Evolutionary conservation across 2,888 invertebrate genomes (phyloP), one percentile per base, ranked within the genome.

Genomic region (Malthinus seriepunctatus): DNA sequence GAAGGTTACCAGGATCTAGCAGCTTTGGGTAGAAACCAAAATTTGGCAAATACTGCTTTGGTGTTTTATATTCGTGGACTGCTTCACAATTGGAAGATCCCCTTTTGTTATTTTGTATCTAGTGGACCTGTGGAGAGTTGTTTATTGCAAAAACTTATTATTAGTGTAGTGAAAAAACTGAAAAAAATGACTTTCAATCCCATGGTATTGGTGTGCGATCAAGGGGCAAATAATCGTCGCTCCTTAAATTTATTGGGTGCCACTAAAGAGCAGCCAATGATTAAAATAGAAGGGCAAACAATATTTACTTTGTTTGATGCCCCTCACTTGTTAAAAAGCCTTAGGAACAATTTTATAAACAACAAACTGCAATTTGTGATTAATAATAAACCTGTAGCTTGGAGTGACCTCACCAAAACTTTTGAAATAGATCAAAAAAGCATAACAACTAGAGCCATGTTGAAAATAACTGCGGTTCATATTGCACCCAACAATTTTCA

Each of bases 81-180:
- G 9, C 51, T 59, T 49, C 9, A 53, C 31, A 54, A 62, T 39
- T 68, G 67, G 65, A 68, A 67, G 57, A 11, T 64, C 31, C 63
- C 64, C 1, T 23, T 66, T 3, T 15, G 44, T 14, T 67, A 59
- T 55, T 67, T 55, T 51, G 44, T 54, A 42, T 58, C 63, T n/a
- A 45, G 52, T 51, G 34, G 58, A 32, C 9, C 44, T 53, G 56
- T 64, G 10, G 49, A 55, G 23, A 39, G 55, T 7, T 31, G 48
- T 11, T 31, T 31, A 23, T 23, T 67, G 11, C n/a, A 51, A 37
- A 7, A 48, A 31, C 58, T 67, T 10, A 39, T 61, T 23, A 23
- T 48, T 32, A 45, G 45, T 33, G 50, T 39, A 46, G 33, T 65
- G 10, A 53, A 31, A 8, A 12, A 45, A 33, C 50, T 62, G 47